Conservation (phyloP, 2,797 vertebrate genomes). For the Parauchenoglanis punctatus region DNA sequence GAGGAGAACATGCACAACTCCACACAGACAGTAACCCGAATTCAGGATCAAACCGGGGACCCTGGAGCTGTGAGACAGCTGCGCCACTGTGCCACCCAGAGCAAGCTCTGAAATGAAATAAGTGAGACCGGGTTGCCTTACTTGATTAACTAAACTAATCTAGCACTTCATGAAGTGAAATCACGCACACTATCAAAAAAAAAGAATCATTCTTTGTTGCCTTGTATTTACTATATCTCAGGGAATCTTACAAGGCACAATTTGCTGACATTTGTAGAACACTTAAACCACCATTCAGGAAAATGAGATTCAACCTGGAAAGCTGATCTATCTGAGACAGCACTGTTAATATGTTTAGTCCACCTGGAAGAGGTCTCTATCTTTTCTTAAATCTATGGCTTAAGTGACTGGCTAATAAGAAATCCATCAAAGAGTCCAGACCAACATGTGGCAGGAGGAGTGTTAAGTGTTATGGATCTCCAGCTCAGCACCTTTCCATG, state of each 20-base stretch:
- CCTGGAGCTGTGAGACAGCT: neutral
- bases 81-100: neutral
- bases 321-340: neutral
- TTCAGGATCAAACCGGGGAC: neutral
- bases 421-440: neutral
- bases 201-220: neutral
- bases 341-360: neutral
- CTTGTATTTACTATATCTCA: neutral
- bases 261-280: neutral
- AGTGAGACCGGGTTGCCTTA: neutral
- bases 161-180: neutral
- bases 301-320: slow-evolving; percentile 4
- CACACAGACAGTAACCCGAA: neutral
- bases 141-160: neutral
- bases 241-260: neutral
- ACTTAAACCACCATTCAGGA: neutral
- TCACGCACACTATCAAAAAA: no score
- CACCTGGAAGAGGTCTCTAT: neutral
- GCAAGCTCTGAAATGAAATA: neutral
- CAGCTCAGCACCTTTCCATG: neutral
- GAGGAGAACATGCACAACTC: neutral
- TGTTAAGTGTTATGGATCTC: neutral
- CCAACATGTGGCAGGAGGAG: neutral
- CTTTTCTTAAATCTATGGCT: slow-evolving; percentile 1
- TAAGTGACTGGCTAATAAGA: slow-evolving; percentile 5